Conservation (phyloP, 2,888 invertebrate species). For the Ferdinandea cuprea region DNA sequence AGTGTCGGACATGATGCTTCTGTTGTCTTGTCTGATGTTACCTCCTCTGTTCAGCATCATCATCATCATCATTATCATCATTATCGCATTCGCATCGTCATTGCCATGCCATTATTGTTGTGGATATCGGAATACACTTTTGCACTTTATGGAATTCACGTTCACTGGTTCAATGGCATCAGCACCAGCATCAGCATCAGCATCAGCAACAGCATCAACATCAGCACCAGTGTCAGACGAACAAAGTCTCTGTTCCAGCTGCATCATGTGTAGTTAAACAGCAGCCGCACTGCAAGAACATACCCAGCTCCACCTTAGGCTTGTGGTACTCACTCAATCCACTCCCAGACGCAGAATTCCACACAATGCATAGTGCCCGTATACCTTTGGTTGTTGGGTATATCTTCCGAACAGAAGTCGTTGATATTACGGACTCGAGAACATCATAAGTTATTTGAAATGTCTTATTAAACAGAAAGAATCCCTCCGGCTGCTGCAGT, state of each 20-base stretch:
- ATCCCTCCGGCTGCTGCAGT: conserved; percentile 25
- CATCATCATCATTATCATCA: conserved; percentile 37
- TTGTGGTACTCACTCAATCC: conserved; percentile 56
- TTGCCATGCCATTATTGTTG: conserved; percentile 21
- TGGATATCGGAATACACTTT: conserved; percentile 67
- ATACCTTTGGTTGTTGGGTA: background rate
- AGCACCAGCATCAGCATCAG: conserved; percentile 14
- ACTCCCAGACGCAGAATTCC: conserved; percentile 39
- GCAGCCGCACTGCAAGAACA: conserved; percentile 50
- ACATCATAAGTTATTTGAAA: conserved; percentile 74
- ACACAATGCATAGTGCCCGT: background rate
- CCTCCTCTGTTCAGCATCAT: conserved; percentile 23
- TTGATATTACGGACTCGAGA: conserved; percentile 61
- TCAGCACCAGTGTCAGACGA: conserved; percentile 24
- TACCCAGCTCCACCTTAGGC: conserved; percentile 60
- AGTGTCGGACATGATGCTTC: conserved; percentile 69
- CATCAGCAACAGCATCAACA: conserved; percentile 52
- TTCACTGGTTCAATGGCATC: conserved; percentile 75
- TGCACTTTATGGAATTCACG: conserved; percentile 76
- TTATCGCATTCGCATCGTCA: conserved; percentile 29
- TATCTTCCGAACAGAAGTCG: conserved; percentile 63
- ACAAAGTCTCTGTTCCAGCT: conserved; percentile 53
- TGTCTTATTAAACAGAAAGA: conserved; percentile 72
- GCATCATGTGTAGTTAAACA: conserved; percentile 60
- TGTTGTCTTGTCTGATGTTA: conserved; percentile 22